phyloP scores from a whole-genome alignment of 35 echinoderm and acorn worm species.

The Apostichopus parvimensis region DNA sequence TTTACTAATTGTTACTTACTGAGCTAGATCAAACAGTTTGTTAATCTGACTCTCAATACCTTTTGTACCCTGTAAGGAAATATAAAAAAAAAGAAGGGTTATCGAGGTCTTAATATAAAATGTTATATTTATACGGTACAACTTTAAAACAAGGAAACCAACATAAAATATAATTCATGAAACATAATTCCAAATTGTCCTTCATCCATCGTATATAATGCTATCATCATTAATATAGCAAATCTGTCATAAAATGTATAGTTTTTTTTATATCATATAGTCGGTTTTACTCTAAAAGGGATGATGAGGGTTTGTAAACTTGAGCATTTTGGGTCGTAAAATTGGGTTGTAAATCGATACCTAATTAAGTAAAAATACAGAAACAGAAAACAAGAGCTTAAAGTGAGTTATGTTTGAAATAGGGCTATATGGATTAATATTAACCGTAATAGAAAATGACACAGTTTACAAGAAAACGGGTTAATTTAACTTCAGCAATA shows the following conservation, averaged over 20 bases:
- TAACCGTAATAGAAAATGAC: background rate
- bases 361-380: too few species aligned
- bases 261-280: too few species aligned
- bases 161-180: too few species aligned
- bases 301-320: too few species aligned
- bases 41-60: constrained; percentile 92
- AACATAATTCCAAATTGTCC: too few species aligned
- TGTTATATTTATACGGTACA: background rate
- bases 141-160: background rate
- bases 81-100: background rate
- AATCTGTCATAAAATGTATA: too few species aligned
- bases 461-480: background rate
- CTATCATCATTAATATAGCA: too few species aligned
- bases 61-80: constrained; percentile 72
- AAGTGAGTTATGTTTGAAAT: background rate
- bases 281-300: too few species aligned
- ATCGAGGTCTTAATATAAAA: background rate
- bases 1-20: constrained; percentile 62
- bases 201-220: too few species aligned
- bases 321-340: too few species aligned
- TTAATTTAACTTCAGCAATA: background rate
- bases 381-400: too few species aligned
- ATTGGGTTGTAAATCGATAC: too few species aligned
- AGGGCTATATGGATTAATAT: background rate
- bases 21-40: constrained; percentile 84